These are phyloP conservation scores for Coranthus polyacanthus DNA, from an alignment of 2,797 vertebrate genomes.

Conservation along the genomic window DNA sequence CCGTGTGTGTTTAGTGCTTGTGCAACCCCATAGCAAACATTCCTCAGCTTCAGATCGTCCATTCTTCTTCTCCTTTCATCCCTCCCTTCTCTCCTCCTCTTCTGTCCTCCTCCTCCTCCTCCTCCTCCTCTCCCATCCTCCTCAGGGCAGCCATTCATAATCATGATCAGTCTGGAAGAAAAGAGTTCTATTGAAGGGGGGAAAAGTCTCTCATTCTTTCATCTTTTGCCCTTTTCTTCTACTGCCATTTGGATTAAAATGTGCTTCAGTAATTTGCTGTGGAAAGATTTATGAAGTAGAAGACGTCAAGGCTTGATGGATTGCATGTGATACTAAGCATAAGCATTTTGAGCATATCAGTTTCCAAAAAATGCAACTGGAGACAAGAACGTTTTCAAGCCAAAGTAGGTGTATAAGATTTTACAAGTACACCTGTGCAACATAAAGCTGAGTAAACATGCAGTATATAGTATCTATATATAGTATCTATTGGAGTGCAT, in stretches of 20 bases:
- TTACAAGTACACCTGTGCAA: not conserved
- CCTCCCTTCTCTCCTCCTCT: constrained; percentile 21
- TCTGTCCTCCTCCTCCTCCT: constrained; percentile 5
- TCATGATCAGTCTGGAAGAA: constrained; percentile 58
- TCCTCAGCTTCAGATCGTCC: constrained; percentile 64
- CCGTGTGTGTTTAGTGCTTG: constrained; percentile 20
- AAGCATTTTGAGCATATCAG: not conserved
- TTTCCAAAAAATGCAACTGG: not conserved
- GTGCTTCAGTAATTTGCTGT: constrained; percentile 27
- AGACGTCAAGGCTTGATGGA: not conserved
- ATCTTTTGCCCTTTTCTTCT: constrained; percentile 46
- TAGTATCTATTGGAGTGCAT: too few relatives aligned
- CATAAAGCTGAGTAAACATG: too few relatives aligned
- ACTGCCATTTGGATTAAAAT: constrained; percentile 40
- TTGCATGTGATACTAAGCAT: not conserved
- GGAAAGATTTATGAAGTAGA: constrained; percentile 41
- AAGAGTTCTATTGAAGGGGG: constrained; percentile 30
- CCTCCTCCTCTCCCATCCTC: constrained; percentile 28
- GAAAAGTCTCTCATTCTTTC: constrained; percentile 45
- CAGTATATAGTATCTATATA: too few relatives aligned
- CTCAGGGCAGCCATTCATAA: constrained; percentile 60
- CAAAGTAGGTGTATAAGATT: too few relatives aligned
- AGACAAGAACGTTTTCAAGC: not conserved
- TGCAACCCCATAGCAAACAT: constrained; percentile 51
- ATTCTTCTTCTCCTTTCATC: constrained; percentile 45